Evolutionary conservation across 2,113 vertebrate species (phyloP), one percentile per base, ranked within the genome.

Genomic region (Ailurus styani): DNA sequence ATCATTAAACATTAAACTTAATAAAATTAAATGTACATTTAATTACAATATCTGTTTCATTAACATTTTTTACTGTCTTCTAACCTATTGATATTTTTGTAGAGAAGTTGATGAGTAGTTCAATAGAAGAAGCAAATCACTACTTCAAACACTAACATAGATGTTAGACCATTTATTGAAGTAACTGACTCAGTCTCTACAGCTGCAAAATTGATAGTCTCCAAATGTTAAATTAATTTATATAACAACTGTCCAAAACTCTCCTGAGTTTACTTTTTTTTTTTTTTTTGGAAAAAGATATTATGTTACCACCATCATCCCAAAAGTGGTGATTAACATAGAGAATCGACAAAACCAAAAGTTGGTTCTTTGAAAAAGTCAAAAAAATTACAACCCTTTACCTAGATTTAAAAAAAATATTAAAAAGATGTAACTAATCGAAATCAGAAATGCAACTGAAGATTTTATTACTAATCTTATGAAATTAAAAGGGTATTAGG

Each of bases 181-280:
- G 34, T 40, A 91, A 86, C 47, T 84, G 60, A 34, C n/a, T 95
- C 31, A 54, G 31, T 73, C 45, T 97, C 57, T 85, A 91, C 0
- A 85, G 47, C 45, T 96, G n/a, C 42, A 82, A 95, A 93, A 86
- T 64, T 95, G 50, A 91, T 92, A 55, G 31, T 70, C 37, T 84
- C 25, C 55, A 90, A 95, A 86, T 82, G 15, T 83, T 93, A 84
- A 87, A 95, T 78, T 91, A 60, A 91, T 89, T 95, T 81, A 79
- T 70, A 27, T 62, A 89, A 85, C 25, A 81, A 55, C 57, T 91
- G 52, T 68, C 31, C 45, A 57, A 89, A 75, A 55, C 47, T 77
- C 15, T 94, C 62, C 47, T 86, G 21, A 85, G 14, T 81, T 89
- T 72, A 72, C 7, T 81, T 85, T n/a, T 50, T 52, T 78, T 47